Evolutionary conservation across 2,797 vertebrate genomes (phyloP).

Genomic region (Paramormyrops hopkinsi): DNA sequence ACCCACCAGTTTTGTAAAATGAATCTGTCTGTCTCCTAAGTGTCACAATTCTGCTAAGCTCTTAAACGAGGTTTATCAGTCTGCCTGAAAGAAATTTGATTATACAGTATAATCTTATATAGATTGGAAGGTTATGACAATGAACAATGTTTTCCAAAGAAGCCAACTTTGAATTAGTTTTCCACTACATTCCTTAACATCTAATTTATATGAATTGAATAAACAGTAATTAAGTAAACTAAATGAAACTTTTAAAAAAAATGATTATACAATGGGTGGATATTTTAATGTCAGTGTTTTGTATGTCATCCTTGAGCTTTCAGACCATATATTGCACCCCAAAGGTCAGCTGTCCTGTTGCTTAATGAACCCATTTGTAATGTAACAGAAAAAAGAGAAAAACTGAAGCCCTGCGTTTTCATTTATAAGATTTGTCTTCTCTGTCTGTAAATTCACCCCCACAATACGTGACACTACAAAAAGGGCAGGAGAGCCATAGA

Average conservation of each 20-base stretch:
- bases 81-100: not conserved
- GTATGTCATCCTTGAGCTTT: not conserved
- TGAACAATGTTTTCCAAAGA: not conserved
- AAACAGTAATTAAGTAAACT: not conserved
- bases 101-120: not conserved
- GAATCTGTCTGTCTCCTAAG: not conserved
- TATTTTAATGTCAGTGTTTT: not conserved
- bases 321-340: not conserved
- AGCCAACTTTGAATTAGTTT: not conserved
- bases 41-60: not conserved
- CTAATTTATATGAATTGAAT: not conserved
- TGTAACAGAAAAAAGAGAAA: not conserved
- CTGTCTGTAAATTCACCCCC: conserved; percentile 3
- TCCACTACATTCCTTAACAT: not conserved
- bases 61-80: not conserved
- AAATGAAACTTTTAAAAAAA: not conserved
- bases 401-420: not conserved
- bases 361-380: not conserved
- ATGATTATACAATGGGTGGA: not conserved
- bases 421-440: conserved; percentile 1
- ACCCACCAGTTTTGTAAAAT: not conserved
- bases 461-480: conserved; percentile 35
- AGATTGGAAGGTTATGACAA: not conserved
- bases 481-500: conserved; percentile 35
- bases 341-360: not conserved